A percentile compares a stretch with the other conserved stretches of the same genome.
phyloP scores from a whole-genome alignment of 1,140 invertebrate species.

The Drosophila carrolli region DNA sequence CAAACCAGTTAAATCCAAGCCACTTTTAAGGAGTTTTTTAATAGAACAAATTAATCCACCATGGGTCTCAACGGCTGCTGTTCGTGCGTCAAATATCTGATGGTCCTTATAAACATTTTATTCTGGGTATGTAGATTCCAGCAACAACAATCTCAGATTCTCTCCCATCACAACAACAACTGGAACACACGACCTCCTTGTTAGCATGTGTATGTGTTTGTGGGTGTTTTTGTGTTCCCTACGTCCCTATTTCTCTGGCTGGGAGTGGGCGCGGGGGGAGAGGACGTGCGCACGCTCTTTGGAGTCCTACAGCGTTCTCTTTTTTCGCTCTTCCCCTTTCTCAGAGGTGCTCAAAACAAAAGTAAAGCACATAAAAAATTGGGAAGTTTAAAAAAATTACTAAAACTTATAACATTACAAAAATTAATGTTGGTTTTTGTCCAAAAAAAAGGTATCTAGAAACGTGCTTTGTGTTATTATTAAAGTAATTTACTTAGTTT shows the following conservation, averaged over 20 bases:
- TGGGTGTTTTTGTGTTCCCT: slow-evolving; percentile 52
- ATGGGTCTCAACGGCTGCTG: slow-evolving; percentile 90
- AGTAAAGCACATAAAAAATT: background rate
- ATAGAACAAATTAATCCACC: slow-evolving; percentile 37
- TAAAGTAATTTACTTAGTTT: too few species aligned
- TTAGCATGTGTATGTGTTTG: slow-evolving; percentile 19
- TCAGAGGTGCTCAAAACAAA: slow-evolving; percentile 5
- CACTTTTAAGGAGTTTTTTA: slow-evolving; percentile 19
- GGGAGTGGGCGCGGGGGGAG: slow-evolving; percentile 7
- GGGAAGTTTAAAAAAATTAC: background rate
- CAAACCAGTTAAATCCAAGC: slow-evolving; percentile 49
- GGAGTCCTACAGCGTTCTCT: slow-evolving; percentile 12
- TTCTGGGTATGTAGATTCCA: slow-evolving; percentile 88
- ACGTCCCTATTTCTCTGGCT: slow-evolving; percentile 37
- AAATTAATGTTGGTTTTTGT: too few species aligned
- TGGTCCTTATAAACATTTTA: slow-evolving; percentile 89
- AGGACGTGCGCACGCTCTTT: slow-evolving; percentile 65
- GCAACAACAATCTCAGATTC: slow-evolving; percentile 31
- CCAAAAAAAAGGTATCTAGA: too few species aligned
- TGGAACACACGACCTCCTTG: slow-evolving; percentile 57
- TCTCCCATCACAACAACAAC: slow-evolving; percentile 49
- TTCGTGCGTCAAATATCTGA: slow-evolving; percentile 89
- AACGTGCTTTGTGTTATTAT: too few species aligned
- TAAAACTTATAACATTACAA: too few species aligned
- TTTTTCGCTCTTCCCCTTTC: background rate